Base-by-base conservation (phyloP, 2,888 invertebrate species). In the Lathronympha strigana region DNA sequence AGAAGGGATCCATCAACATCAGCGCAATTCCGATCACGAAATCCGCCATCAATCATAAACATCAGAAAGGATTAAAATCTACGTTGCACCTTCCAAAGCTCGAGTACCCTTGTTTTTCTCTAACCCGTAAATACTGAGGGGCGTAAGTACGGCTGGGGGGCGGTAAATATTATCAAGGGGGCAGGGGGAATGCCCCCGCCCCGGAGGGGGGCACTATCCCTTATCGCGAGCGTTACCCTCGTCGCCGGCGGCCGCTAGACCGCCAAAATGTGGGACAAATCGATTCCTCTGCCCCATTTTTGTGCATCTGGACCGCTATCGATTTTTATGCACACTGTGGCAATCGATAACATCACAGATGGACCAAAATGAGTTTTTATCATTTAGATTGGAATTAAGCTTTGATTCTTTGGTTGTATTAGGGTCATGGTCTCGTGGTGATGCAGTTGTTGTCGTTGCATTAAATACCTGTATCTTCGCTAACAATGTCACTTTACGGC, bases 81-180 rank as follows among this genome's bases (percentile, higher is more conserved):
- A 90, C 91, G 91, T 90, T 92, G 92, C 92, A 92, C 92, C 92
- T 92, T 90, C 90, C 83, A 84, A 87, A 87, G 88, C 88, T 89
- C 86, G 88, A 90, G 90, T 91, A 90, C 92, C 92, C 92, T 91
- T 92, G 92, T 92, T 92, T 92, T 92, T 91, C 92, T 92, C 90
- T 87, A 90, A 89, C 87, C 91, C 92, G 92, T 90, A 91, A 92
- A 92, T 91, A 90, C 89, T 88, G 86, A 90, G 92, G 92, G 92
- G 92, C 90, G 91, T 91, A 92, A 91, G 92, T 90, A 92, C 86
- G 77, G 90, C 92, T 87, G 88, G 89, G 90, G 91, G 92, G 92
- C 92, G 92, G 92, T 84, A 90, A 92, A 92, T 92, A 91, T 91
- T 89, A 90, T 88, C 87, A 80, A 82, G 87, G 90, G 89, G 86